phyloP scores from a whole-genome alignment of 2,113 vertebrate species.

The Phaethornis superciliosus region DNA sequence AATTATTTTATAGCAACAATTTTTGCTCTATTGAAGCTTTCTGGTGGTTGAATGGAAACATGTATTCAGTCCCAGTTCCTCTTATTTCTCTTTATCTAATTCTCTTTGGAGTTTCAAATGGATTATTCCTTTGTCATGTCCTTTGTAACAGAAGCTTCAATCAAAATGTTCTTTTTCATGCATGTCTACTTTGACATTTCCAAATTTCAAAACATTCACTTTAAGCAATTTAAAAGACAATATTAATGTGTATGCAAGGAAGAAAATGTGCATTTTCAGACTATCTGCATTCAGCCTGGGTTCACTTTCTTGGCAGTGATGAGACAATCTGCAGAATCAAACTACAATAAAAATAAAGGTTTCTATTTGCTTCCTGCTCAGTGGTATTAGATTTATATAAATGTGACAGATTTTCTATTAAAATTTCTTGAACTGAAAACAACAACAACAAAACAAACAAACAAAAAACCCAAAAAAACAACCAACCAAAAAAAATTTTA shows the following conservation, averaged over 20 bases:
- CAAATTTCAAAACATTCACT: not conserved
- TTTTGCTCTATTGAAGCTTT: not conserved
- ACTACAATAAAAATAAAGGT: constrained; percentile 39
- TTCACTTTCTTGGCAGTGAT: not conserved
- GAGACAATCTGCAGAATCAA: not conserved
- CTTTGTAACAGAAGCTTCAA: not conserved
- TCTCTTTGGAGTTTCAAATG: not conserved
- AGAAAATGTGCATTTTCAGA: not conserved
- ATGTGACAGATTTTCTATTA: constrained; percentile 59
- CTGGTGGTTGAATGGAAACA: not conserved
- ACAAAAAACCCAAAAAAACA: too few relatives aligned
- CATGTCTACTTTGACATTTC: not conserved
- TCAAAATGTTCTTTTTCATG: not conserved
- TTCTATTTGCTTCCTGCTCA: constrained; percentile 34
- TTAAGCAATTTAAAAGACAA: constrained; percentile 29
- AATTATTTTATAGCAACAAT: not conserved
- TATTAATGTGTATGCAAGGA: not conserved
- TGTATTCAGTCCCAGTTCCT: not conserved
- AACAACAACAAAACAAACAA: too few relatives aligned
- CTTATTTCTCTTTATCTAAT: not conserved
- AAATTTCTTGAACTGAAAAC: constrained; percentile 25
- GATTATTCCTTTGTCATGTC: not conserved
- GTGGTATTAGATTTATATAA: constrained; percentile 39
- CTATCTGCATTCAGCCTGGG: not conserved
- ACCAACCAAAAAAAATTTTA: too few relatives aligned